phyloP scores from a whole-genome alignment of 2,113 vertebrate species.

The Odontophorus gujanensis region DNA sequence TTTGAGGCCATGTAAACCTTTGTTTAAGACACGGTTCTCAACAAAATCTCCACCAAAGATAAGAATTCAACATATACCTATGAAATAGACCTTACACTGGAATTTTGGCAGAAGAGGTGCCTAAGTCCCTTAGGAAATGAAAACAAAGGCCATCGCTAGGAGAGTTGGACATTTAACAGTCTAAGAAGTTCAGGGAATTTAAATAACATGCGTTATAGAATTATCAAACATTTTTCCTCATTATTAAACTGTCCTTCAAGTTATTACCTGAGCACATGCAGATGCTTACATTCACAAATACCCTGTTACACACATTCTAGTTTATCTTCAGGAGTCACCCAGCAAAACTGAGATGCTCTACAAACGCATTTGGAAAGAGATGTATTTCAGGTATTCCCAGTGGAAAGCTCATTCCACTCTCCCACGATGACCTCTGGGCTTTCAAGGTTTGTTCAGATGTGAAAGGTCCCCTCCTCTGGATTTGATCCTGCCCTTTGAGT shows the following conservation, averaged over 20 bases:
- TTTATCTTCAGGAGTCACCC: neutral
- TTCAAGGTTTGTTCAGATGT: neutral
- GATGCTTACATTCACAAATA: neutral
- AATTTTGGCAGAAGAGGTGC: neutral
- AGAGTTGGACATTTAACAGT: neutral
- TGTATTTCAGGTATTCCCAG: rapidly evolving
- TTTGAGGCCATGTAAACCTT: neutral
- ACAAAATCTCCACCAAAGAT: neutral
- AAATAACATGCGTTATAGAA: neutral
- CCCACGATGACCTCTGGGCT: neutral
- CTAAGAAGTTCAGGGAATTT: neutral
- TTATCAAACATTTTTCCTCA: neutral
- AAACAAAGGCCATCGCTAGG: neutral
- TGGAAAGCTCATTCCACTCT: rapidly evolving
- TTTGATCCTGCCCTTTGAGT: neutral
- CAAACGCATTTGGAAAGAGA: neutral
- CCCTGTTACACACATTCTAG: neutral
- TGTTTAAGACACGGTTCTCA: neutral
- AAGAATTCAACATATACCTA: rapidly evolving
- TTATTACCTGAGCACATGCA: neutral
- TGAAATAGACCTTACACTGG: neutral
- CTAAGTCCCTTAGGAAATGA: neutral
- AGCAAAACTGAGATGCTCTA: neutral
- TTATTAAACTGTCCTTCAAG: neutral
- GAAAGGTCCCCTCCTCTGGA: neutral